These are phyloP conservation scores for Sipha maydis DNA, from an alignment of 2,888 invertebrate genomes.

Conservation along the genomic window DNA sequence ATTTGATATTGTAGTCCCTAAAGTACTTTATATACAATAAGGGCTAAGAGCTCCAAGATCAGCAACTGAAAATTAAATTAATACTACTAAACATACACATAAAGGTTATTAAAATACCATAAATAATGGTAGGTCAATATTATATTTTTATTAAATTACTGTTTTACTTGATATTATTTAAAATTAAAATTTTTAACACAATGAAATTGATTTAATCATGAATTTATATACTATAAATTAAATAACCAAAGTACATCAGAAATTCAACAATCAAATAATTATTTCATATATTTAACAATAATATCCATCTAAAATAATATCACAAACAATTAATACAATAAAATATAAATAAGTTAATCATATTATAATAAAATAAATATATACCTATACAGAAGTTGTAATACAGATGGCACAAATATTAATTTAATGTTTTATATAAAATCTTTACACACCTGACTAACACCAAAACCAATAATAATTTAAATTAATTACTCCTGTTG, in stretches of 20 bases:
- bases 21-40: too few species aligned
- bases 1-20: too few species aligned
- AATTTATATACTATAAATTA: neutral
- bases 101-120: too few species aligned
- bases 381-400: neutral
- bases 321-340: neutral
- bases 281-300: slow-evolving; percentile 19
- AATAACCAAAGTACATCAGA: neutral
- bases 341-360: neutral
- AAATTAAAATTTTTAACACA: neutral
- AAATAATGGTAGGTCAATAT: too few species aligned
- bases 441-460: slow-evolving; percentile 27
- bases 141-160: too few species aligned
- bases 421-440: slow-evolving; percentile 13
- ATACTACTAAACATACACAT: too few species aligned
- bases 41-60: too few species aligned
- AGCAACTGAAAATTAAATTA: too few species aligned
- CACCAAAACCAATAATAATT: slow-evolving; percentile 19
- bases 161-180: neutral
- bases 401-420: neutral
- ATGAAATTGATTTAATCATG: neutral
- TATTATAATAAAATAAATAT: slow-evolving; percentile 28
- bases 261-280: slow-evolving; percentile 34
- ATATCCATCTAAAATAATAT: slow-evolving; percentile 27
- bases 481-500: slow-evolving; percentile 39